Evolutionary conservation across 2,113 vertebrate species (phyloP).

Genomic region (human): DNA sequence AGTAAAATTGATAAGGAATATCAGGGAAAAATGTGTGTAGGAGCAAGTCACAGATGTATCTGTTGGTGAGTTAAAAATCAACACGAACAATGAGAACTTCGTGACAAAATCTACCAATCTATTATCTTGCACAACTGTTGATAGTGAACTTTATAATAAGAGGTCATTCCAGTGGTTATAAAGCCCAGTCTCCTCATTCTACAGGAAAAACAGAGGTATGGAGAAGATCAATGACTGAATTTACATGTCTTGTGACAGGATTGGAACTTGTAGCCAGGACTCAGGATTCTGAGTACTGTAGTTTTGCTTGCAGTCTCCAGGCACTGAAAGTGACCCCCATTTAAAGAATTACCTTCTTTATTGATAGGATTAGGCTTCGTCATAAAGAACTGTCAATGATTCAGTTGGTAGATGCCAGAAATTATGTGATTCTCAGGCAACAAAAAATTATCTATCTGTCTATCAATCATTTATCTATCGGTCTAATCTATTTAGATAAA

Average conservation of each 20-base stretch:
- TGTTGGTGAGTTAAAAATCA: background rate
- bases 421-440: background rate
- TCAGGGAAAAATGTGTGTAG: background rate
- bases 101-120: background rate
- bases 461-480: background rate
- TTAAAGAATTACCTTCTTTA: background rate
- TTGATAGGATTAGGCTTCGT: background rate
- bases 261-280: background rate
- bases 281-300: background rate
- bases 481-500: background rate
- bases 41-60: constrained; percentile 44
- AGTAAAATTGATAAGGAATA: constrained; percentile 48
- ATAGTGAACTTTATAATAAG: background rate
- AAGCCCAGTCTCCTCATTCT: background rate
- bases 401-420: background rate
- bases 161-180: background rate
- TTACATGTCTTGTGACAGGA: background rate
- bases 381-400: background rate
- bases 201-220: background rate
- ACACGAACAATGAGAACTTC: background rate
- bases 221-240: background rate
- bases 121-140: background rate
- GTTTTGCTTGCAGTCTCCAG: background rate
- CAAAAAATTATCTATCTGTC: background rate
- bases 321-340: background rate